Evolutionary conservation across 64 coral and sea anemone species (phyloP), one percentile per base, ranked within the genome.

Genomic region (Cladopsammia gracilis): DNA sequence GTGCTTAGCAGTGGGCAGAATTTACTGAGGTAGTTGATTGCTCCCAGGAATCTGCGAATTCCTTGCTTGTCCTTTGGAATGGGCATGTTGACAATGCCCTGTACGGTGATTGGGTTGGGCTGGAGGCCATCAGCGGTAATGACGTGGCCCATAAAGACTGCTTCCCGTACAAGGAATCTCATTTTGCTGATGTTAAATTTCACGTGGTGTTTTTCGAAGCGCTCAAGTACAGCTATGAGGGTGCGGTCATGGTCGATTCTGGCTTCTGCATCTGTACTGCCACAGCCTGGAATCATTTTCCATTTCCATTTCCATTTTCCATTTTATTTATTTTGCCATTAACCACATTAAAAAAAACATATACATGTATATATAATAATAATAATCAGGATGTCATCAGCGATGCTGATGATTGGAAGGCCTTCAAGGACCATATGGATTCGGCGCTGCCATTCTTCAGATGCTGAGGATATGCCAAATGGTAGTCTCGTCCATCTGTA

Each of bases 181-280:
- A 93, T 66, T 64, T 93, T 93, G 72, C 75, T 34, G 59, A 84
- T 60, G 48, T 78, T 87, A 5, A 79, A 64, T 25, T 87, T 93
- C n/a, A 87, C 56, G 8, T 93, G 83, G 73, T 87, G 91, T 43
- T 79, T 72, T 76, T 76, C 54, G 11, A 86, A 76, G 10, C 74
- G 7, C 60, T 79, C 65, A 13, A 93, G 83, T 3, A 87, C 70
- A 42, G 83, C 62, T 12, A 87, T 48, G 49, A 93, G 58, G 64
- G 71, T 87, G 16, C 71, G 60, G 64, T 93, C 83, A 79, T 86
- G 90, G 83, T 86, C 58, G 70, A 78, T 72, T 60, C 73, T 92
- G 58, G 90, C 90, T 52, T 82, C 81, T 16, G 58, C 59, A 16
- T 82, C 73, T 20, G 81, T 51, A 43, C 48, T 25, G 53, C 82